Percentiles rank a stretch among this genome's conserved stretches.
Conservation (phyloP, 2,113 vertebrate species). For the Rhineura floridana region DNA sequence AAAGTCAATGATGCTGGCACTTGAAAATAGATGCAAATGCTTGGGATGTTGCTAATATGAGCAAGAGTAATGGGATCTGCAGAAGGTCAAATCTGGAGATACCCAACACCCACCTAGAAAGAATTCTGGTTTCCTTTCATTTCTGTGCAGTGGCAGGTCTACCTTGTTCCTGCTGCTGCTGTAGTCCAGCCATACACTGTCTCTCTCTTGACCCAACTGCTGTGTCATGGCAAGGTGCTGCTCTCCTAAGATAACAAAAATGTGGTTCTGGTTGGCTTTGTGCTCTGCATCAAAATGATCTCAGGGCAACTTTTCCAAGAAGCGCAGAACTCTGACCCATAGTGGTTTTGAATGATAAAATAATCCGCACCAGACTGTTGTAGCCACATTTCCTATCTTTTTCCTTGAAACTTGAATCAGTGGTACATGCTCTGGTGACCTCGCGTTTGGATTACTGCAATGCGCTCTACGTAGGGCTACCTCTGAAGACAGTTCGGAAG, state of each 20-base stretch:
- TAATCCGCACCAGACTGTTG: neutral
- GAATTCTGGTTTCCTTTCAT: neutral
- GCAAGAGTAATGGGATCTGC: neutral
- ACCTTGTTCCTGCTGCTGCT: neutral
- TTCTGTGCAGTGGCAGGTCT: neutral
- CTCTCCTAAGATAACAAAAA: neutral
- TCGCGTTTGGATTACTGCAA: no score
- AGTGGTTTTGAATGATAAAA: slow-evolving; percentile 4
- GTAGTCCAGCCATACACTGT: no score
- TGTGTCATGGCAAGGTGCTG: neutral
- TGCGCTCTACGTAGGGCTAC: no score
- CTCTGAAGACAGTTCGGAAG: no score
- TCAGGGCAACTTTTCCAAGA: neutral
- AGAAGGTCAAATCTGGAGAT: neutral
- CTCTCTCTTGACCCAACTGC: neutral
- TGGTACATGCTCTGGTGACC: no score
- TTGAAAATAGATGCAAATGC: neutral
- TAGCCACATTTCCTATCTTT: neutral
- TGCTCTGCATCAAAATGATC: neutral
- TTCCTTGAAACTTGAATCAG: no score
- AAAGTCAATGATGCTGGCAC: neutral
- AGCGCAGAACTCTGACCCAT: neutral
- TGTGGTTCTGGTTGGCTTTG: neutral
- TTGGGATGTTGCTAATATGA: neutral
- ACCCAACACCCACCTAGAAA: no score